Base-by-base conservation (phyloP, 2,797 vertebrate species). In the Poecilia velifera region DNA sequence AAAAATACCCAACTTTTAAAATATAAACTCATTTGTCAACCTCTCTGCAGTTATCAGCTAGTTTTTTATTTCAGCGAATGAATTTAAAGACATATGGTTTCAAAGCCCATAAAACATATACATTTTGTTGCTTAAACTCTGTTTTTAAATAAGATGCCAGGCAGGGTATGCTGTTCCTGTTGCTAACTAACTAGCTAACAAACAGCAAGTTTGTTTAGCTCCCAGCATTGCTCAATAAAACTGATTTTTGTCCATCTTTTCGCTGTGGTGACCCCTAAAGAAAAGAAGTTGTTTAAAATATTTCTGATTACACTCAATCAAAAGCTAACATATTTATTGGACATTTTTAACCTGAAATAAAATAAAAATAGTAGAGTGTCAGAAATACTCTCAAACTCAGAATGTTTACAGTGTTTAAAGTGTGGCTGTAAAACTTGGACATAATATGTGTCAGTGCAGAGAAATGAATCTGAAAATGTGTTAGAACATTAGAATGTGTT, bases 381-480 rank as follows among this genome's bases (percentile, higher is more conserved):
- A 12, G 59, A 75, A 39, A 75, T n/a, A n/a, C n/a, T 80, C 41
- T 85, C 78, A 81, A 80, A 79, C 72, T 72, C 79, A 88, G 77
- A 34, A 81, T 41, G 59, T 73, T 87, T 68, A 75, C 3, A 83
- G 79, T 81, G 62, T 47, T 79, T 2, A 76, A 78, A 64, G 77
- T 55, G 28, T 14, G 51, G 80, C 83, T 85, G 73, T 75, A 82
- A 87, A 88, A 81, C 71, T 41, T 3, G 3, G 46, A 53, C 74
- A 51, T 79, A 75, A 82, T 72, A 76, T 78, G 74, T 77, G 81
- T 82, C 86, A 78, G 78, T 12, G 72, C 72, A 78, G 75, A 87
- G 80, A 84, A 77, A 87, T 20, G 76, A 84, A 77, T 82, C 80
- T 74, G 78, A 74, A 82, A 89, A 89, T 82, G 84, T 83, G 82